Conservation (phyloP, 2,113 vertebrate genomes). For the Aptenodytes forsteri region DNA sequence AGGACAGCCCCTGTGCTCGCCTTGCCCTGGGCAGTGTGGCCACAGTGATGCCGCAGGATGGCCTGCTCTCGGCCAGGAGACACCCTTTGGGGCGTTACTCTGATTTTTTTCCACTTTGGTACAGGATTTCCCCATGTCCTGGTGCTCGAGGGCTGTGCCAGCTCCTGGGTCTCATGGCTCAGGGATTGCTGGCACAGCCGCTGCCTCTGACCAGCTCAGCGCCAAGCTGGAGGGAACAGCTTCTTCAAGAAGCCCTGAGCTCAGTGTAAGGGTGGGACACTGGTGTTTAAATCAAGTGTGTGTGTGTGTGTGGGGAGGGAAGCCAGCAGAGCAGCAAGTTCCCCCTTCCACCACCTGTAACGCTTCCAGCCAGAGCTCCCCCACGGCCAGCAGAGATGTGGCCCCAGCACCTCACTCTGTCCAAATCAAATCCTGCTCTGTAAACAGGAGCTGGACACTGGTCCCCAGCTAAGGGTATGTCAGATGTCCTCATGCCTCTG, state of each 20-base stretch:
- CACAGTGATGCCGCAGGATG: background rate
- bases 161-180: background rate
- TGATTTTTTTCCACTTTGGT: background rate
- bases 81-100: background rate
- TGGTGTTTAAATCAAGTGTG: background rate
- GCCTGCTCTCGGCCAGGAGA: background rate
- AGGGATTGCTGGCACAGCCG: background rate
- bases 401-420: background rate
- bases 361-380: background rate
- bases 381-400: rapidly evolving
- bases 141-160: background rate
- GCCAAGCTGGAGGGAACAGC: background rate
- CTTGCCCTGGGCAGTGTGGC: background rate
- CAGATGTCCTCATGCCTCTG: background rate
- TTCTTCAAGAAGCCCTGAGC: background rate
- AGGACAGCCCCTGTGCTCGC: background rate
- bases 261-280: background rate
- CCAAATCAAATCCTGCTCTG: background rate
- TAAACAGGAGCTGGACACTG: rapidly evolving
- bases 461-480: background rate
- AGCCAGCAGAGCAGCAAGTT: background rate
- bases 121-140: rapidly evolving
- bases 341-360: background rate
- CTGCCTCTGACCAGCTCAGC: background rate
- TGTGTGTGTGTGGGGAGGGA: too few relatives aligned